These are phyloP conservation scores for Peromyscus polionotus DNA, from an alignment of 2,113 vertebrate genomes.

Conservation along the genomic window DNA sequence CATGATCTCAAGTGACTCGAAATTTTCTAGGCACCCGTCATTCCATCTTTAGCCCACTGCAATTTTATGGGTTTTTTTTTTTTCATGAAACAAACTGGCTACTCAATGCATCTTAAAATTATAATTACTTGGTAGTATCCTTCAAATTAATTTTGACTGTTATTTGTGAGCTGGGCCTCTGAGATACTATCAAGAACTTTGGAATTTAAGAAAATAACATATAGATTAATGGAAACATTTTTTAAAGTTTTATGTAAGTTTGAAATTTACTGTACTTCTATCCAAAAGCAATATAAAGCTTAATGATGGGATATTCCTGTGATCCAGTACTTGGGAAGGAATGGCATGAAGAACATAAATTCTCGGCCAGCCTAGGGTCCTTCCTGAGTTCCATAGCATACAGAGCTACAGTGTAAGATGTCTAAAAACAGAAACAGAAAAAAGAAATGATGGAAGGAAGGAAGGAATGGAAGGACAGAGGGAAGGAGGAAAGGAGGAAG, in stretches of 20 bases:
- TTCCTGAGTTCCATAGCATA: background rate
- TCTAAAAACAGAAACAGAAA: background rate
- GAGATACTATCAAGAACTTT: background rate
- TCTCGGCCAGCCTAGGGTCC: background rate
- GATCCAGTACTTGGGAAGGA: background rate
- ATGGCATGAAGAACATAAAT: background rate
- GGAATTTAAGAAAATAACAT: background rate
- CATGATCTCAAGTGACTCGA: constrained; percentile 45
- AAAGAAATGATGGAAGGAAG: background rate
- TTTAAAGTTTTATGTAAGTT: constrained; percentile 17
- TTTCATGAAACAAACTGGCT: background rate
- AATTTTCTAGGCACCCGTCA: constrained; percentile 17
- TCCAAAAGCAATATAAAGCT: background rate
- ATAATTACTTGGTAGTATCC: background rate
- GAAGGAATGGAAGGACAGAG: fast-evolving
- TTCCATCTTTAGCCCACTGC: background rate
- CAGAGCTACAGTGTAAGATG: background rate
- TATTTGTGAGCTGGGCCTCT: background rate
- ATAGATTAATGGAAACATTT: background rate
- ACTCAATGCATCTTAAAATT: background rate
- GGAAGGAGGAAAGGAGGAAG: background rate
- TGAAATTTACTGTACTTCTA: background rate
- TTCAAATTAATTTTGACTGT: background rate
- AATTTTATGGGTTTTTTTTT: background rate
- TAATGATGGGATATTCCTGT: too few relatives aligned